These are phyloP conservation scores for Cynopterus brachyotis DNA, from an alignment of 2,113 vertebrate genomes.

Conservation along the genomic window DNA sequence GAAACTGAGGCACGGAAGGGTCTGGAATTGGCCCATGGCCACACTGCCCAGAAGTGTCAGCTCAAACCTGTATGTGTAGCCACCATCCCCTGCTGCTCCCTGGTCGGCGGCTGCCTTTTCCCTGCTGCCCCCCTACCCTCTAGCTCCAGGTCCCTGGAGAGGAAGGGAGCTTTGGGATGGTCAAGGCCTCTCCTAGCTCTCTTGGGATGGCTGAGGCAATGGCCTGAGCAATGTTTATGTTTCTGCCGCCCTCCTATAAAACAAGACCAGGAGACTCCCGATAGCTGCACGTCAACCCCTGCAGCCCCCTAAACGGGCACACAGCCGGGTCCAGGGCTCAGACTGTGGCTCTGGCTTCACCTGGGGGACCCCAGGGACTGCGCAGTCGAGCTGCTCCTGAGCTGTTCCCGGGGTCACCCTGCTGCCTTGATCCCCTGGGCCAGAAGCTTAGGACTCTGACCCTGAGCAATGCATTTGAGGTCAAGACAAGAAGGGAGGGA, in stretches of 20 bases:
- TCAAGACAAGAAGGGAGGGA: background rate
- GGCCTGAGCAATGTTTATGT: background rate
- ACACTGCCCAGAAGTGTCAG: background rate
- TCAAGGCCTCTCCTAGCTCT: background rate
- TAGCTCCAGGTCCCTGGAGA: background rate
- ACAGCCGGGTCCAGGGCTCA: background rate
- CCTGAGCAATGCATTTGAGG: background rate
- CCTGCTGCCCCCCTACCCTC: no score
- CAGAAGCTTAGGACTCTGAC: no score
- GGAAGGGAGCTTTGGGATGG: background rate
- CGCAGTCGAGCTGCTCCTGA: background rate
- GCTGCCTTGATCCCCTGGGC: background rate
- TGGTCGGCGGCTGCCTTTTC: fast-evolving
- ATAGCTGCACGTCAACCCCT: background rate
- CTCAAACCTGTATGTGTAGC: background rate
- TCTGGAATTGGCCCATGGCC: background rate
- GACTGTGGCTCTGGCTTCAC: background rate
- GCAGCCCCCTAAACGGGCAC: background rate
- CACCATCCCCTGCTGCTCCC: background rate
- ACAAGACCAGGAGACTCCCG: background rate
- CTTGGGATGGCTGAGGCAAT: fast-evolving
- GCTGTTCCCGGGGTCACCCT: background rate
- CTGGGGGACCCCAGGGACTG: background rate
- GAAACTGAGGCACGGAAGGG: background rate
- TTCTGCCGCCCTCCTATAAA: background rate